These are phyloP conservation scores for Bhutanitis thaidina DNA, from an alignment of 2,888 invertebrate genomes.

Conservation along the genomic window DNA sequence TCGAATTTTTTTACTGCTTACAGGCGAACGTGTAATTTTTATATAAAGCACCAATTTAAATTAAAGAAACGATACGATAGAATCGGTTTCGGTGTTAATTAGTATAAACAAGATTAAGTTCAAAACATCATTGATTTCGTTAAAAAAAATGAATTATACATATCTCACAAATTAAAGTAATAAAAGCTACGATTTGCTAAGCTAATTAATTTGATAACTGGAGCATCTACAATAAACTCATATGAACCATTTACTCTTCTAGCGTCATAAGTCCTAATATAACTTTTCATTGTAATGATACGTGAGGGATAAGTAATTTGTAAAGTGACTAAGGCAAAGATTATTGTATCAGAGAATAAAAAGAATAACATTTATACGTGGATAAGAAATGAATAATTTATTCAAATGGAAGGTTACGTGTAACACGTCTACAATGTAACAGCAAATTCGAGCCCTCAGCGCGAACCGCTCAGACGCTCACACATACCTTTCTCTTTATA, in stretches of 20 bases:
- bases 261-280: too few species aligned
- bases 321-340: too few species aligned
- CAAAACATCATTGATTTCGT: constrained; percentile 2
- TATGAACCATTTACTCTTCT: too few species aligned
- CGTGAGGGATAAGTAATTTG: too few species aligned
- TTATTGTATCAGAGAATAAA: too few species aligned
- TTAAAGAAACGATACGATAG: constrained; percentile 43
- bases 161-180: too few species aligned
- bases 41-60: constrained; percentile 43
- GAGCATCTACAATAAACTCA: too few species aligned
- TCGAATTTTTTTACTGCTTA: constrained; percentile 29
- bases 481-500: constrained; percentile 65
- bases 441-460: constrained; percentile 7
- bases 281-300: too few species aligned
- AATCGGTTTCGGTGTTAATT: constrained; percentile 25
- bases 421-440: constrained; percentile 11
- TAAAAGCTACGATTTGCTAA: too few species aligned
- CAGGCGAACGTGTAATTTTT: constrained; percentile 55
- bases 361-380: neutral
- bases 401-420: neutral
- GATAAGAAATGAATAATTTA: neutral
- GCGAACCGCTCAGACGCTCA: constrained; percentile 44
- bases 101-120: constrained; percentile 11
- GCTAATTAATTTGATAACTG: too few species aligned
- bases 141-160: too few species aligned